Base-by-base conservation (phyloP, 2,113 vertebrate species). In the Solea solea region DNA sequence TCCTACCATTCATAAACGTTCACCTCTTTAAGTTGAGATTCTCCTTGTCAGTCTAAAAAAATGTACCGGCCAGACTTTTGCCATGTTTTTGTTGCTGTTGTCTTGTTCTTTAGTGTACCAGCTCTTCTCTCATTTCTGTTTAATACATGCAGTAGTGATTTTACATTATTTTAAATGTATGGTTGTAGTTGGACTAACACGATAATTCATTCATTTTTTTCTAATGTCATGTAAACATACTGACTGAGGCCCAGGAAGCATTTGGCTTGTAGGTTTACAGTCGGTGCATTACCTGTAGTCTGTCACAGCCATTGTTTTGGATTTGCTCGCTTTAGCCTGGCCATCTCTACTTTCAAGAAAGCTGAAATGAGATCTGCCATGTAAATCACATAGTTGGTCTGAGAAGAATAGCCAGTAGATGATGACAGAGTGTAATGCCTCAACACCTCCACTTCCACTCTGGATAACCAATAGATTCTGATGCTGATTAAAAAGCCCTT, bases 301-400 rank as follows among this genome's bases (percentile, higher is more conserved):
- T 81, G 60, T 89, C 87, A 86, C 3, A 53, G 54, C 49, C 39
- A 62, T 59, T 64, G 85, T 85, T 92, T 91, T 86, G 74, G 84
- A 85, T 90, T 89, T 0, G n/a, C 84, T 80, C 25, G 3, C 79
- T 90, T 88, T 83, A 68, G 61, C 69, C 6, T 12, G n/a, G 4
- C 72, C 80, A 61, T 83, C 67, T 61, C 46, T 39, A 16, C 53
- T 34, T 7, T 58, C 60, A 82, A 66, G 75, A 57, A 21, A 21
- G 45, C 51, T 9, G 44, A 81, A 78, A 85, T 81, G 40, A 81
- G 66, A 86, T 85, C 74, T 77, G 21, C 51, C 62, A 53, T 77
- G 73, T 55, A 82, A 67, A 89, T 82, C 75, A 78, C 44, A 40
- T 13, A 45, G 42, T 16, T 67, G 48, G 46, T 77, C 68, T 67